phyloP scores from a whole-genome alignment of 2,888 invertebrate species.

The Spisula solida region DNA sequence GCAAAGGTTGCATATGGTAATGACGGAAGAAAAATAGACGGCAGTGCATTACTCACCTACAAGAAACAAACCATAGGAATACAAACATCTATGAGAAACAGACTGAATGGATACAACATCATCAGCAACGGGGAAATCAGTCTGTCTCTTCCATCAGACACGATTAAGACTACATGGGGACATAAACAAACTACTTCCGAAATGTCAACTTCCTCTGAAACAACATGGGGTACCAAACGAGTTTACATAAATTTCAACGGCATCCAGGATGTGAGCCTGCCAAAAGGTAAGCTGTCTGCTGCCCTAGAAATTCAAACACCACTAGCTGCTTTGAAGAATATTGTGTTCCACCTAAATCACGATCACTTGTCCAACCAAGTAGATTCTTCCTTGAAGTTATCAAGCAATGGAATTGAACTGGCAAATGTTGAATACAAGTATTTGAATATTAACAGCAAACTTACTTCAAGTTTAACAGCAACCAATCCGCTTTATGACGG shows the following conservation, averaged over 20 bases:
- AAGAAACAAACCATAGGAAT: conserved; percentile 68
- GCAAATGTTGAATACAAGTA: conserved; percentile 68
- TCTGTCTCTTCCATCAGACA: conserved; percentile 70
- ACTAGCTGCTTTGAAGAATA: conserved; percentile 60
- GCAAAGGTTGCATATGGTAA: conserved; percentile 66
- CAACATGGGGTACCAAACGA: conserved; percentile 65
- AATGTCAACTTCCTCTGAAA: conserved; percentile 65
- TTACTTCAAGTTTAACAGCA: conserved; percentile 63
- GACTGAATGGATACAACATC: conserved; percentile 62
- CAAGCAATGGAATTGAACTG: conserved; percentile 58
- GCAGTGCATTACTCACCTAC: conserved; percentile 47
- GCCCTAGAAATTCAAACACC: conserved; percentile 72
- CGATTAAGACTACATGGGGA: conserved; percentile 72
- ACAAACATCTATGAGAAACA: conserved; percentile 71
- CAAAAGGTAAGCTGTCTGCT: conserved; percentile 57
- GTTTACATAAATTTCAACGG: conserved; percentile 66
- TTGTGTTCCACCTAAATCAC: conserved; percentile 73
- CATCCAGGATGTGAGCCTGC: conserved; percentile 61
- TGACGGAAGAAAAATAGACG: conserved; percentile 62
- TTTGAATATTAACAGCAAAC: conserved; percentile 47
- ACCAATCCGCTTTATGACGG: conserved; percentile 64
- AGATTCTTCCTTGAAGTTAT: conserved; percentile 56
- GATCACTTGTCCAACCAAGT: conserved; percentile 71
- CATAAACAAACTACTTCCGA: conserved; percentile 70
- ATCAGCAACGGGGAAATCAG: conserved; percentile 74